Conservation (phyloP, 2,113 vertebrate genomes). For the Brienomyrus longianalis region DNA sequence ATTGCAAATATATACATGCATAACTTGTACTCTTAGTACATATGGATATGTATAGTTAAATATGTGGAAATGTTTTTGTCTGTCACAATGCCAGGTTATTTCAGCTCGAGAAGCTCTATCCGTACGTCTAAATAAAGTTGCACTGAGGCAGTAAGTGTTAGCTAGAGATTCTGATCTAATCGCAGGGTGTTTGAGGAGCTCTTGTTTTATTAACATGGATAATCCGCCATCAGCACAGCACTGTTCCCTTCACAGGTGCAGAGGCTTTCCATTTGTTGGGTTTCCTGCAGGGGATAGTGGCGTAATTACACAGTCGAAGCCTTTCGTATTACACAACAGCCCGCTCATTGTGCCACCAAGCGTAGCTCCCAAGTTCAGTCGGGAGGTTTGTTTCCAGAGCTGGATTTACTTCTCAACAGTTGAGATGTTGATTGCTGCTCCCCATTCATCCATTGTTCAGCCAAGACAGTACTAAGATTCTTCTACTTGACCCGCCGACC, state of each 20-base stretch:
- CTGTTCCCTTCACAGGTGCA: slow-evolving; percentile 14
- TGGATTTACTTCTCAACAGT: slow-evolving; percentile 22
- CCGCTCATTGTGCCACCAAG: background rate
- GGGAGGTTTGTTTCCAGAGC: slow-evolving; percentile 17
- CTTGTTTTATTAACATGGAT: slow-evolving; percentile 20
- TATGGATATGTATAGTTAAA: background rate
- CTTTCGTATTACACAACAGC: slow-evolving; percentile 20
- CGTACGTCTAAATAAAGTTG: background rate
- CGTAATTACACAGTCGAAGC: slow-evolving; percentile 24
- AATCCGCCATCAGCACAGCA: background rate
- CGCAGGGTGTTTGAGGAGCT: slow-evolving; percentile 3
- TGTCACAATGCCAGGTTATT: background rate
- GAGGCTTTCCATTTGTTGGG: slow-evolving; percentile 13
- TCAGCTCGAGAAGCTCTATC: background rate
- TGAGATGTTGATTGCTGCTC: slow-evolving; percentile 7
- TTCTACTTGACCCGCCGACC: background rate
- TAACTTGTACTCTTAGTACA: background rate
- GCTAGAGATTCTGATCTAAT: background rate
- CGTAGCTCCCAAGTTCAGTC: slow-evolving; percentile 17
- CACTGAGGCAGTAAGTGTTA: slow-evolving; percentile 2
- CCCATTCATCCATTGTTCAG: slow-evolving; percentile 10
- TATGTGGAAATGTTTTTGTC: background rate
- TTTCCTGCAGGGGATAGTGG: slow-evolving; percentile 18
- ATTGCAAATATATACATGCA: background rate
- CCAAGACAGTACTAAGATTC: slow-evolving; percentile 4